Conservation (phyloP, 2,888 invertebrate genomes). For the Amblyjoppa proteus region DNA sequence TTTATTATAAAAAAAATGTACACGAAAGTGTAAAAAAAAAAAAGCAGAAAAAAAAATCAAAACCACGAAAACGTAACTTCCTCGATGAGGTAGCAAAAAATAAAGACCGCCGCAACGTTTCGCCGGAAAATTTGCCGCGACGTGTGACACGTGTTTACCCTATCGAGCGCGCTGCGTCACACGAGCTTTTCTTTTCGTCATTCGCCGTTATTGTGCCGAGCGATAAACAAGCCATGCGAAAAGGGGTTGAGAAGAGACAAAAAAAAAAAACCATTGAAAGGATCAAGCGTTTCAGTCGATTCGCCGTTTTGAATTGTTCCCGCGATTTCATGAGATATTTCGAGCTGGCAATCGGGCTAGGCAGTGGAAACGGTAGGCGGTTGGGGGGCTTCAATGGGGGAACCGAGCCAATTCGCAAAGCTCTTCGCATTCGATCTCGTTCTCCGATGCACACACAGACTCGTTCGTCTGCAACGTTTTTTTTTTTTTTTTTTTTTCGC, state of each 20-base stretch:
- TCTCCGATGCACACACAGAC: conserved; percentile 16
- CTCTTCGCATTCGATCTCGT: conserved; percentile 5
- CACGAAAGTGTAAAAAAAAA: too few species aligned
- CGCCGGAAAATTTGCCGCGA: too few species aligned
- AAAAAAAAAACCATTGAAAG: conserved; percentile 1
- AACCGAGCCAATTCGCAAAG: conserved; percentile 22
- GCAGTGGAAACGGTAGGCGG: not conserved
- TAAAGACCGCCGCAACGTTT: too few species aligned
- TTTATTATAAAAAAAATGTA: too few species aligned
- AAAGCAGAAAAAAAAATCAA: too few species aligned
- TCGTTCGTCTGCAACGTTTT: conserved; percentile 4
- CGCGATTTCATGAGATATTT: conserved; percentile 46
- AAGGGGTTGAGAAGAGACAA: not conserved
- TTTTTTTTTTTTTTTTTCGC: not conserved
- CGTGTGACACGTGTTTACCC: not conserved
- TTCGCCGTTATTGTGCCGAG: conserved; percentile 13
- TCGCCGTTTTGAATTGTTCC: too few species aligned
- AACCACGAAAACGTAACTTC: not conserved
- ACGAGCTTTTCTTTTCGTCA: not conserved
- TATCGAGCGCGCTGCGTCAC: not conserved
- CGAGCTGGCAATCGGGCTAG: conserved; percentile 32
- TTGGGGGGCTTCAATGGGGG: conserved; percentile 29
- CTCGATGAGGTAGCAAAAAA: not conserved
- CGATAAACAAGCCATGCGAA: conserved; percentile 30
- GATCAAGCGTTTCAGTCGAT: conserved; percentile 4